These are phyloP conservation scores for Germaria angustata DNA, from an alignment of 2,888 invertebrate genomes.

Conservation along the genomic window DNA sequence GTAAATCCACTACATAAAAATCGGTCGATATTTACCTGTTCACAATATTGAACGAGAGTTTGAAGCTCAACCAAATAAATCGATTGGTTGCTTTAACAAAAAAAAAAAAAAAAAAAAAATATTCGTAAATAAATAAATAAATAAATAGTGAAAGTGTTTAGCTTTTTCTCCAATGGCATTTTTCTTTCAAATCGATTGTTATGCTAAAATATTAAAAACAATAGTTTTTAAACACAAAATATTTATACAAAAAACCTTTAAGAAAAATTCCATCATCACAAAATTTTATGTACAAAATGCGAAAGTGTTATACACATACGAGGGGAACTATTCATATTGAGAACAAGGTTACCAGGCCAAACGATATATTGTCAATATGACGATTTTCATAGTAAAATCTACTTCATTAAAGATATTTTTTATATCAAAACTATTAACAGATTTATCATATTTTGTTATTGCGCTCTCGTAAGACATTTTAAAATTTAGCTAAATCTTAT, in stretches of 20 bases:
- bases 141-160: constrained; percentile 60
- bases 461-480: no score
- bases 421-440: no score
- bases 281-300: background rate
- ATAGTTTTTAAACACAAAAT: background rate
- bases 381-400: no score
- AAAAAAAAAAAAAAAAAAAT: background rate
- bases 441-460: no score
- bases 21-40: background rate
- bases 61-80: constrained; percentile 31
- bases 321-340: background rate
- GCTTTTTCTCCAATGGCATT: constrained; percentile 5
- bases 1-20: constrained; percentile 25
- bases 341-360: background rate
- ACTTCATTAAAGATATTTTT: no score
- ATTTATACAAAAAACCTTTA: constrained; percentile 6
- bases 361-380: no score
- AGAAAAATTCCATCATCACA: background rate
- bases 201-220: constrained; percentile 45
- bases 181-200: constrained; percentile 45
- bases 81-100: constrained; percentile 1
- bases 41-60: constrained; percentile 6
- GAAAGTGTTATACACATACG: background rate
- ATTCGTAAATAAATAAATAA: no score
- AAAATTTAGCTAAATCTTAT: no score